Base-by-base conservation (phyloP, 2,113 vertebrate species). In the Caranx melampygus region DNA sequence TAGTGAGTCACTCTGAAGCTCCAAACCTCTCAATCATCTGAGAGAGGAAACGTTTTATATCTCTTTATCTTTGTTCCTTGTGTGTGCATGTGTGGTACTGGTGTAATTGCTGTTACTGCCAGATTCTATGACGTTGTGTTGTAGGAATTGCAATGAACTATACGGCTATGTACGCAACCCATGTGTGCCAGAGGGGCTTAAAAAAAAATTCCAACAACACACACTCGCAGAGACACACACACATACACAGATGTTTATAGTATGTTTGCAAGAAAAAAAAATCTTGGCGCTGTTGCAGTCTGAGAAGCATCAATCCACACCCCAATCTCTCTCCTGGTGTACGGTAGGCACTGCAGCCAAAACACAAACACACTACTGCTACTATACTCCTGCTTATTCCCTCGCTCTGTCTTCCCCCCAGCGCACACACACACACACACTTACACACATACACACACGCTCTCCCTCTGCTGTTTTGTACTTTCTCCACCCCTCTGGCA, bases 331-430 rank as follows among this genome's bases (percentile, higher is more conserved):
- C 91, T 95, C 88, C 82, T 93, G 87, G 94, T 77, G 77, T 93
- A 91, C 70, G 79, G 91, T 89, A 76, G 90, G 86, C 87, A 87
- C 78, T 79, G 86, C 89, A 93, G 94, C 94, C 94, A 94, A 95
- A 96, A 90, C 91, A 95, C 95, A 94, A 96, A 94, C 88, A 96
- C 95, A 95, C 93, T 95, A 90, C 88, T 79, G 93, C 94, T 94
- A 95, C 95, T 95, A 96, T 94, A 89, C 92, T 95, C 87, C 88
- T 89, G 92, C 84, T 77, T 61, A 82, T 75, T 81, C 66, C 87
- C 79, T 83, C 58, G 2, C 83, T 81, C 86, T 57, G 61, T 59
- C 75, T 77, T 71, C 31, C 74, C 83, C 58, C 49, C 35, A 73
- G 58, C 65, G 40, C 68, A 75, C 75, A 59, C 49, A 60, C 61